Conservation (phyloP, 1,140 invertebrate genomes). For the Galendromus occidentalis region DNA sequence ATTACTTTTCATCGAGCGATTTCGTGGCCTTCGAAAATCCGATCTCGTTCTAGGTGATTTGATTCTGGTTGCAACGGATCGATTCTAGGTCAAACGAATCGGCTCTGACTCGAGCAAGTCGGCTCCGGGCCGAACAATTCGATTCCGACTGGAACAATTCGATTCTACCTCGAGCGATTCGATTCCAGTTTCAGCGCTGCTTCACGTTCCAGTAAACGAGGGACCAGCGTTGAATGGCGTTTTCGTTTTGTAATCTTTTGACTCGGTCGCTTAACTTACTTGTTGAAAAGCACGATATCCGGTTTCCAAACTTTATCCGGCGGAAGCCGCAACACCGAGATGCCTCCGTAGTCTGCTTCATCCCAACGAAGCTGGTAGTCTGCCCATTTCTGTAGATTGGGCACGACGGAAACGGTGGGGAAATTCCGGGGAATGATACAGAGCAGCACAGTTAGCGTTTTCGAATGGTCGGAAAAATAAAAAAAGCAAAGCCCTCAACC, state of each 20-base stretch:
- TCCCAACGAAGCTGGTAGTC: constrained; percentile 97
- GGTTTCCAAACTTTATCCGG: constrained; percentile 99
- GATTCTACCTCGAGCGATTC: neutral
- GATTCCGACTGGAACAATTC: neutral
- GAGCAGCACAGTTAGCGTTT: neutral
- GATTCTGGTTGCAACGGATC: no score
- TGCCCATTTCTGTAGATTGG: constrained; percentile 59
- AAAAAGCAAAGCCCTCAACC: no score
- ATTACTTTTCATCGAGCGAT: no score
- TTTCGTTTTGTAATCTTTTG: no score
- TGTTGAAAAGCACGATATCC: constrained; percentile 98
- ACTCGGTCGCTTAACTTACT: constrained; percentile 43
- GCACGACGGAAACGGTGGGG: constrained; percentile 13
- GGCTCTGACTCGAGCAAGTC: neutral
- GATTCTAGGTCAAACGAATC: no score
- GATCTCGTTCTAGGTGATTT: no score
- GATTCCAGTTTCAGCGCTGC: neutral
- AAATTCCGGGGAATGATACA: neutral
- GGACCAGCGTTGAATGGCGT: no score
- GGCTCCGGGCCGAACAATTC: neutral
- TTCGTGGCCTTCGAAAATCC: no score
- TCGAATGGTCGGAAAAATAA: neutral
- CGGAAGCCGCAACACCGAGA: constrained; percentile 75
- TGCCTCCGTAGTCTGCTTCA: constrained; percentile 90
- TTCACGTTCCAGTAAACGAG: neutral